Percentiles rank a stretch among this genome's conserved stretches.
phyloP scores from a whole-genome alignment of 2,113 vertebrate genomes.

The Dicaeum eximium region DNA sequence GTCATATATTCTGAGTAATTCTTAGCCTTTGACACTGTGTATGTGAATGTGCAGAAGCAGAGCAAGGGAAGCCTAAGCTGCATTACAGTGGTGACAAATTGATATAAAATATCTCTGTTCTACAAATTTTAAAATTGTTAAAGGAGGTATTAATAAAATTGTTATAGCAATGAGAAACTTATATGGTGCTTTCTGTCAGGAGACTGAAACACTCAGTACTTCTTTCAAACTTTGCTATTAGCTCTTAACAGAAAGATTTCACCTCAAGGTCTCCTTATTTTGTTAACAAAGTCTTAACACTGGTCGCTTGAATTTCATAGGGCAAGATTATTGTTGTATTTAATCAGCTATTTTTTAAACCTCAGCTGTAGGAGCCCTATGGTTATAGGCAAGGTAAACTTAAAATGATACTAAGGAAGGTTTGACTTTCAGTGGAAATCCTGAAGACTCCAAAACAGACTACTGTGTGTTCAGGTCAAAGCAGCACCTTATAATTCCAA shows the following conservation, averaged over 20 bases:
- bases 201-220: not conserved
- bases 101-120: not conserved
- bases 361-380: not conserved
- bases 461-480: not conserved
- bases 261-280: not conserved
- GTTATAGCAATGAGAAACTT: not conserved
- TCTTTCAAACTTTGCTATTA: not conserved
- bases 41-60: not conserved
- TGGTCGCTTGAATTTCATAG: not conserved
- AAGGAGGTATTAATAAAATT: not conserved
- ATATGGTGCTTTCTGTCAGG: not conserved
- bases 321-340: not conserved
- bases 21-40: not conserved
- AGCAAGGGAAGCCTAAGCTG: not conserved
- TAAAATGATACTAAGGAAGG: not conserved
- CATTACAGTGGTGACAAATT: not conserved
- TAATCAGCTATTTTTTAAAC: not conserved
- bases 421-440: not conserved
- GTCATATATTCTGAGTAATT: not conserved
- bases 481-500: not conserved
- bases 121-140: not conserved
- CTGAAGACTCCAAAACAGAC: not conserved
- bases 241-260: not conserved
- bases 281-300: not conserved
- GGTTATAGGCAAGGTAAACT: not conserved